phyloP scores from a whole-genome alignment of 2,113 vertebrate genomes.

The Sander vitreus region DNA sequence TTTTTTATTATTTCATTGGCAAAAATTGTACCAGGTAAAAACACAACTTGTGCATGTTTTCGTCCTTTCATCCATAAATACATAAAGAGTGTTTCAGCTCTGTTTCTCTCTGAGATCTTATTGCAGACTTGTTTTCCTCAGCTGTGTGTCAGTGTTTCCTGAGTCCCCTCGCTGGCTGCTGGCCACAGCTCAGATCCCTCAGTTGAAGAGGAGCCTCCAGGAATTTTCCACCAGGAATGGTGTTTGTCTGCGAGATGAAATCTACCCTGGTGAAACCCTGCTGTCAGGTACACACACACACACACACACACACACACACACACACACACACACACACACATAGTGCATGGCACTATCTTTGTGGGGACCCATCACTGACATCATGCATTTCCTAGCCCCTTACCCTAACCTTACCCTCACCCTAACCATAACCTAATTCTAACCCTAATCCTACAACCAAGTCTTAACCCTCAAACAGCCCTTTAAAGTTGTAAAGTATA shows the following conservation, averaged over 20 bases:
- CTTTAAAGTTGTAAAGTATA: no score
- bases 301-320: not conserved
- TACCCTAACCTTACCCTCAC: no score
- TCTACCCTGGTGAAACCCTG: conserved; percentile 75
- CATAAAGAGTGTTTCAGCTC: not conserved
- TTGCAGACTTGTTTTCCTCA: conserved; percentile 66
- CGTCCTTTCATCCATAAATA: not conserved
- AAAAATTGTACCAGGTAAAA: not conserved
- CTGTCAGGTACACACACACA: conserved; percentile 76
- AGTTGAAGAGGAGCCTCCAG: conserved; percentile 83
- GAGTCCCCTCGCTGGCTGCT: conserved; percentile 93
- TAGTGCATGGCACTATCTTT: no score
- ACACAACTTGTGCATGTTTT: not conserved
- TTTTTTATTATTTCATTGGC: not conserved
- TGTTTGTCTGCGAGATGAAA: conserved; percentile 64
- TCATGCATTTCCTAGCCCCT: no score
- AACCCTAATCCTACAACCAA: no score
- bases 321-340: no score
- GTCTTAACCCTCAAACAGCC: no score
- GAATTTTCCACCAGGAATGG: conserved; percentile 80
- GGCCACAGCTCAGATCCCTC: conserved; percentile 86
- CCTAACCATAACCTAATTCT: no score
- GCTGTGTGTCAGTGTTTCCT: conserved; percentile 86
- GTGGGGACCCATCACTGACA: no score
- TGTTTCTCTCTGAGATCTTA: conserved; percentile 1